These are phyloP conservation scores for Centropyge bicolor DNA, from an alignment of 2,797 vertebrate species.

Conservation along the genomic window DNA sequence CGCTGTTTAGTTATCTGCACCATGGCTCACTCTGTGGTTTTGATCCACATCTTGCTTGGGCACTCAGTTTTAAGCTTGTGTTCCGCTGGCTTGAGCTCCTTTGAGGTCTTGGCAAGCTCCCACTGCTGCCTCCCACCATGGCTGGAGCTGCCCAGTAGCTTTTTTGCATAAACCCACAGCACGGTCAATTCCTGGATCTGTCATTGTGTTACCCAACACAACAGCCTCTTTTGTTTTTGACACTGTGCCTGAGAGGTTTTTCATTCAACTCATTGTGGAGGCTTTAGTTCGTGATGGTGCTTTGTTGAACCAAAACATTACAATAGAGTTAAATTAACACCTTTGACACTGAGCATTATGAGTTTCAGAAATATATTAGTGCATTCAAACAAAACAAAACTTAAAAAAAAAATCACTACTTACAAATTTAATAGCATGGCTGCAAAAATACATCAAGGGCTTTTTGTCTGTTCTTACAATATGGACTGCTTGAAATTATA, in stretches of 20 bases:
- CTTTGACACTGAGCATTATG: neutral
- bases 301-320: neutral
- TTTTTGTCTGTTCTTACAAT: neutral
- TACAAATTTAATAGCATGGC: neutral
- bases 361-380: neutral
- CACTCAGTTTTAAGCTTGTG: slow-evolving; percentile 29
- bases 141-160: slow-evolving; percentile 11
- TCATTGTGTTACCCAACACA: slow-evolving; percentile 5
- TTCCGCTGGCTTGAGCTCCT: slow-evolving; percentile 40
- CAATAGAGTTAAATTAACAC: neutral
- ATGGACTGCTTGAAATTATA: neutral
- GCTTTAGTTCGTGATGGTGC: neutral
- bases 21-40: slow-evolving; percentile 22
- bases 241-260: slow-evolving; percentile 4
- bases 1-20: slow-evolving; percentile 14
- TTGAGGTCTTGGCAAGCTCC: slow-evolving; percentile 26
- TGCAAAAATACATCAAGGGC: too few relatives aligned
- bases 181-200: slow-evolving; percentile 8
- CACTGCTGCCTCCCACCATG: slow-evolving; percentile 12
- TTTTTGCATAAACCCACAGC: slow-evolving; percentile 22
- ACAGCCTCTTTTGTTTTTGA: neutral
- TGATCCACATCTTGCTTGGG: slow-evolving; percentile 35
- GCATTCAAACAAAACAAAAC: neutral
- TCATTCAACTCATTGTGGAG: neutral
- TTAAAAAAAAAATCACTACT: neutral